Evolutionary conservation across 2,797 vertebrate genomes (phyloP), one percentile per base, ranked within the genome.

Genomic region (Novumbra hubbsi): DNA sequence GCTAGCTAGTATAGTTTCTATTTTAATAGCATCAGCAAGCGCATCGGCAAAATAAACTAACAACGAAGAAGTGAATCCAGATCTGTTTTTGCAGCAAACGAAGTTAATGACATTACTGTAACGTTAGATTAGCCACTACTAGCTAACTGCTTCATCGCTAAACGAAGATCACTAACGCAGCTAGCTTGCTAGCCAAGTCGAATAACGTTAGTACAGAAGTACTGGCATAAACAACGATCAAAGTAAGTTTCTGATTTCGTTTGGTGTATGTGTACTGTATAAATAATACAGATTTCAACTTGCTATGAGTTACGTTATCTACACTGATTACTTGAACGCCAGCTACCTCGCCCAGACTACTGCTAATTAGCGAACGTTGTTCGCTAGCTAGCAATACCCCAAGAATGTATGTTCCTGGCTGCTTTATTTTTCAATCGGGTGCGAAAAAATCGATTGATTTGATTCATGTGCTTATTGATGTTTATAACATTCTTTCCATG

Each of bases 131-230:
- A 57, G 28, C 62, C 32, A 2, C 63, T 65, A 65, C 15, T 32
- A 57, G 27, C 63, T 32, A 64, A 65, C 63, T 32, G 63, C 6
- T 19, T 32, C 15, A 32, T 28, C 62, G 62, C 62, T 12, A 3
- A 64, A 64, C 41, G 41, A 45, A 45, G 41, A 45, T 2, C 4
- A 48, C 45, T 50, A 50, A 50, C 27, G 45, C 5, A 67, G 68
- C 45, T 69, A 21, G 69, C 70, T 57, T 5, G 52, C 70, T 71
- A 71, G 68, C 48, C 30, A 32, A 66, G 28, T 66, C 41, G 41
- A 12, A 45, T 45, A 45, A 14, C 41, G 41, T 45, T 45, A 17
- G 0, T 19, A 48, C 38, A 15, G n/a, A 21, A 45, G 38, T 15
- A 17, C 14, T 5, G 7, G 34, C 15, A n/a, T 19, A 32, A 24